phyloP scores from a whole-genome alignment of 2,797 vertebrate species.

The Syngnathus rostellatus region DNA sequence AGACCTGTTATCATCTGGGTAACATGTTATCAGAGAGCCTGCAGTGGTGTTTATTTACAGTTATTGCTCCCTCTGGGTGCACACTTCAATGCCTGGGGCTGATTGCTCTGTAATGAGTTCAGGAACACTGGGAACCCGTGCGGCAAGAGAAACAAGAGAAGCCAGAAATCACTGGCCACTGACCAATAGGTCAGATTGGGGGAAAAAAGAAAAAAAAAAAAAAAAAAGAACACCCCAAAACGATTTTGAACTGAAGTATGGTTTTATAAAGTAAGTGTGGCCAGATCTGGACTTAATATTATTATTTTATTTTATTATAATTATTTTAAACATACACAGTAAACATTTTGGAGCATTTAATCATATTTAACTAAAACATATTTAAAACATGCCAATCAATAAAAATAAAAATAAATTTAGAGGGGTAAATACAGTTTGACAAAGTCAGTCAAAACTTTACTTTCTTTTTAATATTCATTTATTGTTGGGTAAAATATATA shows the following conservation, averaged over 20 bases:
- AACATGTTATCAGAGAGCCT: slow-evolving; percentile 83
- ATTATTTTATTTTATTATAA: too few species aligned
- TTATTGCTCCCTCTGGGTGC: slow-evolving; percentile 85
- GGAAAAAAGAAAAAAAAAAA: slow-evolving; percentile 6
- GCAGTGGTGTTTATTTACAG: slow-evolving; percentile 88
- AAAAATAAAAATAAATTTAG: background rate
- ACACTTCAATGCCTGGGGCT: slow-evolving; percentile 73
- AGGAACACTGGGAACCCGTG: slow-evolving; percentile 63
- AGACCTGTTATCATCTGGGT: slow-evolving; percentile 81
- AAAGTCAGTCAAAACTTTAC: background rate
- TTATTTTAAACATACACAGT: too few species aligned
- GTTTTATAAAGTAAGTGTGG: background rate
- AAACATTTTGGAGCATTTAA: too few species aligned
- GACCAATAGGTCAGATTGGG: slow-evolving; percentile 49
- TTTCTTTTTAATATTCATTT: background rate
- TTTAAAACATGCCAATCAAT: background rate
- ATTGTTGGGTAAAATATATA: background rate
- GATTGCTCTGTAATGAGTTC: slow-evolving; percentile 88
- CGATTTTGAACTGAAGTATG: too few species aligned
- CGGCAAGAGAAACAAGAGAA: slow-evolving; percentile 56
- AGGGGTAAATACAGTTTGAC: background rate
- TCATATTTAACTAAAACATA: too few species aligned
- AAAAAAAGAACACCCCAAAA: slow-evolving; percentile 31
- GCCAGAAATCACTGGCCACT: slow-evolving; percentile 55
- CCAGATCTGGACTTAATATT: background rate